phyloP scores from a whole-genome alignment of 2,797 vertebrate genomes.

The Varecia variegata region DNA sequence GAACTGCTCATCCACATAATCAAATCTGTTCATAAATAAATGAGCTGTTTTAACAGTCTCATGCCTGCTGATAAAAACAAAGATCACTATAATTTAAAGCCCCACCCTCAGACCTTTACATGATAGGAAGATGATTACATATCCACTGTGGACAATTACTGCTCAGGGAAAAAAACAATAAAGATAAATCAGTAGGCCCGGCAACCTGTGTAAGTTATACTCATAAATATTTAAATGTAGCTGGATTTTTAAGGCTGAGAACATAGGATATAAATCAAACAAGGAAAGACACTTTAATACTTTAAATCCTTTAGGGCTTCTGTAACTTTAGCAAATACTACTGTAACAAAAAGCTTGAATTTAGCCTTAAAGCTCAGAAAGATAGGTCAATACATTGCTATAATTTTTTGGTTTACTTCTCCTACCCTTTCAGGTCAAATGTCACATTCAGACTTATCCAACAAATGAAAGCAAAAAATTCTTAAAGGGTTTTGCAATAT shows the following conservation, averaged over 20 bases:
- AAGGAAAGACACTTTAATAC: background rate
- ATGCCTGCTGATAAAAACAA: slow-evolving; percentile 53
- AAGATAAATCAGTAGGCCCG: background rate
- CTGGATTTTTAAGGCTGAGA: slow-evolving; percentile 33
- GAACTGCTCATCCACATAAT: slow-evolving; percentile 74
- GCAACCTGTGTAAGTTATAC: background rate
- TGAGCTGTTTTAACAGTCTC: slow-evolving; percentile 48
- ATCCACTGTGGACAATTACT: background rate
- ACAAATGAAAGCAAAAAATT: background rate
- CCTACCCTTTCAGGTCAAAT: slow-evolving; percentile 21
- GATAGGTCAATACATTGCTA: background rate
- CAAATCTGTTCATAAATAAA: slow-evolving; percentile 72
- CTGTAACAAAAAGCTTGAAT: background rate
- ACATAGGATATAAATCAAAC: slow-evolving; percentile 24
- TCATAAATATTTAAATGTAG: slow-evolving; percentile 39
- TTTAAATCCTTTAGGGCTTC: background rate
- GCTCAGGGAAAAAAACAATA: background rate
- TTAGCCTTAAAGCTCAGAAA: background rate
- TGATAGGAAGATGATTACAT: background rate
- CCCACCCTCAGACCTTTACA: background rate
- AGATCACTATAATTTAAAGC: slow-evolving; percentile 54
- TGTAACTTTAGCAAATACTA: background rate
- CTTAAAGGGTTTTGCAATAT: background rate
- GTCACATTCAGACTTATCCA: background rate
- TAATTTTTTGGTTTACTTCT: slow-evolving; percentile 4